Base-by-base conservation (phyloP, 1,140 invertebrate species). In the Arion vulgaris region DNA sequence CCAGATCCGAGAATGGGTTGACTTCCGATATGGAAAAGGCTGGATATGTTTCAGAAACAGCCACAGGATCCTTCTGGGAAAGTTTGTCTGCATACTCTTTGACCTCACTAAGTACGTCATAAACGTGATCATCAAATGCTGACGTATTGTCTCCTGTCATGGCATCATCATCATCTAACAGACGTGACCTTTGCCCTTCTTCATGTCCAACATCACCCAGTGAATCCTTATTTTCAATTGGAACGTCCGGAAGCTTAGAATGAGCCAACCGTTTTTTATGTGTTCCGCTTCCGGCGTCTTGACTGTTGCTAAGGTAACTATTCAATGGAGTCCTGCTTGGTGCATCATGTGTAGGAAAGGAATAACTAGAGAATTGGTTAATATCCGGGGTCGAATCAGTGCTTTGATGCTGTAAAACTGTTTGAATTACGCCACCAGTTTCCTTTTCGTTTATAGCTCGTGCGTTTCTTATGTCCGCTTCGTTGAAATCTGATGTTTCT, bases 81-180 rank as follows among this genome's bases (percentile, higher is more conserved):
- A n/a, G 72, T 62, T 23, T 74, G 5, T 53, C 51, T n/a, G 49
- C 45, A 34, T 23, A 53, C 5, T 38, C 36, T 38, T 45, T 80
- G 23, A 81, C 57, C 32, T 74, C 80, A 32, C 51, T 81, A 19
- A 49, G 45, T 11, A 81, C 80, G 71, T 81, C 80, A 74, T 81
- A 81, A 38, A 81, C 49, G 32, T 81, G 80, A 57, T 81, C 80
- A 15, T 71, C 23, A 11, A 39, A 71, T 4, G 71, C 13, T 5
- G 78, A 80, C 0, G 9, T 66, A 7, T 17, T 57, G 34, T 81
- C 80, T 41, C 23, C 57, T 7, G 53, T 76, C n/a, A n/a, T n/a
- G n/a, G n/a, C n/a, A 39, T 17, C 32, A 9, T 72, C 26, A n/a
- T 71, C 72, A 5, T 81, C 80, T 32, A 26, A 34, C 62, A 68